Conservation (phyloP, 2,797 vertebrate species). For the Gymnopithys bicolor region DNA sequence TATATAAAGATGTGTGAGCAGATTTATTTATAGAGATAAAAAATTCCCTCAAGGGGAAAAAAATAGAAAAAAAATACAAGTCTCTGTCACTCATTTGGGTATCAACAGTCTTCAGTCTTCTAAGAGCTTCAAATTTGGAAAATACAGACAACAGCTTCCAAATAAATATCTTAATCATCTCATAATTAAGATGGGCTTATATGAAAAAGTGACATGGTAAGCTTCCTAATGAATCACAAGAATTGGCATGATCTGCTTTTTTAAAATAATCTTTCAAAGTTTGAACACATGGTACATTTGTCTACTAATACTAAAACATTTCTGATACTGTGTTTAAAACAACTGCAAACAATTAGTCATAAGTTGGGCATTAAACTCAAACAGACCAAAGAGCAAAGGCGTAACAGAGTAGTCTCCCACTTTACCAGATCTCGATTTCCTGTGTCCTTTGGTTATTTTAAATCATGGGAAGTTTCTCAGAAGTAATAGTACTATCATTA, state of each 20-base stretch:
- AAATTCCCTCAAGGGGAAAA: not conserved
- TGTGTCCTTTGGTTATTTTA: not conserved
- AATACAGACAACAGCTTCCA: not conserved
- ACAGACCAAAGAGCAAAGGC: not conserved
- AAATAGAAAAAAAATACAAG: not conserved
- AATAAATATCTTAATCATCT: constrained; percentile 2
- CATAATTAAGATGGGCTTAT: constrained; percentile 24
- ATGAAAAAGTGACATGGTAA: constrained; percentile 11
- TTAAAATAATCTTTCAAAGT: constrained; percentile 47
- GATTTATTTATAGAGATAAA: not conserved
- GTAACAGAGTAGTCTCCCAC: not conserved
- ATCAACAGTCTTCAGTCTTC: not conserved
- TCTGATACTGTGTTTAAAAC: constrained; percentile 44
- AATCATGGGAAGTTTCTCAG: not conserved
- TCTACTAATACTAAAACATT: constrained; percentile 38
- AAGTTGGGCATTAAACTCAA: not conserved
- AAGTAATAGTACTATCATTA: not conserved
- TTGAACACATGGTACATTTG: constrained; percentile 45
- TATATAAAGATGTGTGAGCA: not conserved
- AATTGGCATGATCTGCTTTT: constrained; percentile 19
- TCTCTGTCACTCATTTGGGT: not conserved
- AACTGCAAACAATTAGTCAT: constrained; percentile 34
- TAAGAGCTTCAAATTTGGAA: not conserved
- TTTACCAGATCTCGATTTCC: not conserved
- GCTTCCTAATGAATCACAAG: constrained; percentile 63